Evolutionary conservation across 2,888 invertebrate genomes (phyloP).

Genomic region (Acholoe squamosa): DNA sequence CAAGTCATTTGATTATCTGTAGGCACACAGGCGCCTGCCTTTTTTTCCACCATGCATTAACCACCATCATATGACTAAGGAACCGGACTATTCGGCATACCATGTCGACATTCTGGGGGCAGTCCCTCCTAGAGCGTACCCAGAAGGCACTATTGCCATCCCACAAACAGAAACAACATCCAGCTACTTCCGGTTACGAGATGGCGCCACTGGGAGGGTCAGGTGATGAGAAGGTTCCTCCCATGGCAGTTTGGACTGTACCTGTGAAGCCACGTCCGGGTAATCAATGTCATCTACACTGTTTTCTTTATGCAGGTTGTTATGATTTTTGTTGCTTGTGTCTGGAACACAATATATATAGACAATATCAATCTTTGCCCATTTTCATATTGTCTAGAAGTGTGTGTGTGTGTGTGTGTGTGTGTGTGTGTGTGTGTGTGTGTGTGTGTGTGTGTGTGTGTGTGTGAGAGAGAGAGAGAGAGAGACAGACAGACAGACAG

Average conservation of each 20-base stretch:
- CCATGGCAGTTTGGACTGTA: background rate
- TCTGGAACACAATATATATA: background rate
- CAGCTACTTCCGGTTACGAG: background rate
- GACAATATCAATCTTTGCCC: no score
- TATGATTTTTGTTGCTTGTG: background rate
- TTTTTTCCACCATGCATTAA: background rate
- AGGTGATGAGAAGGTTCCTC: background rate
- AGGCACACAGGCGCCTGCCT: no score
- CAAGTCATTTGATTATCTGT: no score
- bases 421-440: no score
- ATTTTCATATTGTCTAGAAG: no score
- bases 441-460: no score
- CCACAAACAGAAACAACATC: background rate
- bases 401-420: no score
- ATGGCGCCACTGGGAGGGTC: background rate
- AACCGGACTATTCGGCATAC: background rate
- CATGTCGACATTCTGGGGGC: background rate
- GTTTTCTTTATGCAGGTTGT: slow-evolving; percentile 15
- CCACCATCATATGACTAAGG: background rate
- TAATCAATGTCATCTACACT: background rate
- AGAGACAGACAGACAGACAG: no score
- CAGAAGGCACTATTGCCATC: background rate
- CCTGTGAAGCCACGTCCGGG: slow-evolving; percentile 30
- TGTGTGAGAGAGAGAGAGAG: no score
- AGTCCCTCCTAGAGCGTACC: slow-evolving; percentile 3